A percentile compares a stretch with the other conserved stretches of the same genome.
Conservation (phyloP, 2,797 vertebrate genomes). For the Huso huso region DNA sequence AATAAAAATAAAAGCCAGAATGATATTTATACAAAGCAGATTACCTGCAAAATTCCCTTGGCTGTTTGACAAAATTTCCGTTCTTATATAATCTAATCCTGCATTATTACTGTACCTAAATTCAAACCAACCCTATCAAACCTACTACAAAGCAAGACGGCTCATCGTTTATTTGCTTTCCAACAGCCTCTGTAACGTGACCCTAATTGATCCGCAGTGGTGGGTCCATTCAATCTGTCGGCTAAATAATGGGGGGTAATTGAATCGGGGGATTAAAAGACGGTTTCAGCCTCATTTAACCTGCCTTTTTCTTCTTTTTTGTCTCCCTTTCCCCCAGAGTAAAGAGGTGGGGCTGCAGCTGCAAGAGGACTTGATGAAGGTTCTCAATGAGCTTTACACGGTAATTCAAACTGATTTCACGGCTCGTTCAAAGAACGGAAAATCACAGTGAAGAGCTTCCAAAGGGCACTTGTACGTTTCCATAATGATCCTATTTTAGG, state of each 20-base stretch:
- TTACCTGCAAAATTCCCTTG: too few relatives aligned
- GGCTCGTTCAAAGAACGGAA: neutral
- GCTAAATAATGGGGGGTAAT: slow-evolving; percentile 25
- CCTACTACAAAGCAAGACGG: too few relatives aligned
- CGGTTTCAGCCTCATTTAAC: slow-evolving; percentile 8
- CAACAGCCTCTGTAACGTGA: slow-evolving; percentile 20
- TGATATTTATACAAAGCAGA: too few relatives aligned
- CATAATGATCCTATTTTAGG: too few relatives aligned
- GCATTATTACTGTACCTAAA: too few relatives aligned
- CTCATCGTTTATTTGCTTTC: too few relatives aligned
- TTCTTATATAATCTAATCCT: too few relatives aligned
- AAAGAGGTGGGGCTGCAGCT: slow-evolving; percentile 95
- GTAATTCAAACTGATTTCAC: slow-evolving; percentile 57
- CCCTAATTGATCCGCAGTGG: slow-evolving; percentile 28
- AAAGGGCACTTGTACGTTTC: too few relatives aligned
- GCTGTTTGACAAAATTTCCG: too few relatives aligned
- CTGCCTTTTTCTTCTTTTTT: slow-evolving; percentile 17
- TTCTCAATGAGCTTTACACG: slow-evolving; percentile 92
- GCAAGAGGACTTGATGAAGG: slow-evolving; percentile 96
- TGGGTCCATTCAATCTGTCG: slow-evolving; percentile 34
- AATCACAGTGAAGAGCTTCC: neutral
- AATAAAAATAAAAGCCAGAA: too few relatives aligned
- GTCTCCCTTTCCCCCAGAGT: slow-evolving; percentile 62
- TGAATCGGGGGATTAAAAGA: slow-evolving; percentile 16
- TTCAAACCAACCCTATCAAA: too few relatives aligned